phyloP scores from a whole-genome alignment of 1,140 invertebrate genomes.

The Drosophila sechellia region DNA sequence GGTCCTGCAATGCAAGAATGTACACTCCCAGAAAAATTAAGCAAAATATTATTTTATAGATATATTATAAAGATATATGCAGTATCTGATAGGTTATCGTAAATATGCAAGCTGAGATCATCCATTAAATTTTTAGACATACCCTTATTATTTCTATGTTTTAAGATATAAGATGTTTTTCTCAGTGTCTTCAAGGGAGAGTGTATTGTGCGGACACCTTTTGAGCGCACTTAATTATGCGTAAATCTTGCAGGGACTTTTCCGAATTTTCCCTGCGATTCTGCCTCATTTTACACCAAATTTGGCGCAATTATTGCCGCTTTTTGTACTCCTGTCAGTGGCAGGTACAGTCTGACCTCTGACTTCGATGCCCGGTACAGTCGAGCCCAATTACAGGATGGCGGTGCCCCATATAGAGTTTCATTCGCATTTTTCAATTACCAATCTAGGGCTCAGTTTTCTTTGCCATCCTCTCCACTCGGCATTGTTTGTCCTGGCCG shows the following conservation, averaged over 20 bases:
- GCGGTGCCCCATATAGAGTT: conserved; percentile 37
- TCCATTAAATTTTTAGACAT: too few species aligned
- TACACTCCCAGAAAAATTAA: conserved; percentile 1
- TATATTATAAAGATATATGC: too few species aligned
- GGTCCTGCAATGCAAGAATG: not conserved
- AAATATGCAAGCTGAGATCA: not conserved
- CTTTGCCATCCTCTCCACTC: conserved; percentile 27
- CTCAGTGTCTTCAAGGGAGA: not conserved
- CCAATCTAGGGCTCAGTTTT: conserved; percentile 50
- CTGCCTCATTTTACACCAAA: conserved; percentile 70
- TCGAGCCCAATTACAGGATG: conserved; percentile 41
- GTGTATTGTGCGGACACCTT: conserved; percentile 40
- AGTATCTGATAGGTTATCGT: too few species aligned
- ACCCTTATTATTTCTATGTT: too few species aligned
- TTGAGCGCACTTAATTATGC: conserved; percentile 82
- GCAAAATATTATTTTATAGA: not conserved
- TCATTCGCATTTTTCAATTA: conserved; percentile 74
- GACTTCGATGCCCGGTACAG: conserved; percentile 41
- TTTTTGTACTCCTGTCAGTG: conserved; percentile 54
- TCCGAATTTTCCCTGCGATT: conserved; percentile 54
- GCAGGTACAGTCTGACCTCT: conserved; percentile 40
- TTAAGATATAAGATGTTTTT: not conserved
- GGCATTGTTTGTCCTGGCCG: conserved; percentile 50
- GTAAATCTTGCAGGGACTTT: conserved; percentile 51
- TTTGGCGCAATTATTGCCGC: conserved; percentile 60